These are phyloP conservation scores for Sisyra nigra DNA, from an alignment of 2,888 invertebrate species.

Conservation along the genomic window DNA sequence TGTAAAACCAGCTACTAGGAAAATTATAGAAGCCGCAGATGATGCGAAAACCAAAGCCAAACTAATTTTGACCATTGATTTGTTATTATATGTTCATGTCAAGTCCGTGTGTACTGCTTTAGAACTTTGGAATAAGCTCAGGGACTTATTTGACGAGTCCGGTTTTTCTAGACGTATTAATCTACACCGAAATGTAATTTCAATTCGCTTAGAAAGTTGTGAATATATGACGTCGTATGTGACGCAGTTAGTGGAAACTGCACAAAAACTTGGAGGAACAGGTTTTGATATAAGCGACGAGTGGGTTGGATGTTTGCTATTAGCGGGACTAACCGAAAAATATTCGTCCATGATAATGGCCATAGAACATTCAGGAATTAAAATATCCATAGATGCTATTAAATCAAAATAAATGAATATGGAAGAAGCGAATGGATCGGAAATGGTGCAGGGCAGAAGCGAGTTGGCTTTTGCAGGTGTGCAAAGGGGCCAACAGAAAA, in stretches of 20 bases:
- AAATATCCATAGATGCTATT: slow-evolving; percentile 15
- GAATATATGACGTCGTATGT: too few relatives aligned
- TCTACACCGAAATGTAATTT: slow-evolving; percentile 16
- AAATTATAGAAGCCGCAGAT: too few relatives aligned
- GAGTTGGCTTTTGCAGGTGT: not conserved
- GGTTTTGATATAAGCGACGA: slow-evolving; percentile 17
- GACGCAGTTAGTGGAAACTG: slow-evolving; percentile 16
- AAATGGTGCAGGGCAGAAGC: not conserved
- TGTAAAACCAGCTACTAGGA: too few relatives aligned
- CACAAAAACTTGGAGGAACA: slow-evolving; percentile 15
- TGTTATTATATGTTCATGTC: too few relatives aligned
- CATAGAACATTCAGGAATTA: slow-evolving; percentile 16
- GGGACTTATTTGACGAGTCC: slow-evolving; percentile 17
- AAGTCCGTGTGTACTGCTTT: slow-evolving; percentile 14
- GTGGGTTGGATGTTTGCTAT: slow-evolving; percentile 17
- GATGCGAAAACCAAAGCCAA: too few relatives aligned
- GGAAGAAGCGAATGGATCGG: slow-evolving; percentile 6
- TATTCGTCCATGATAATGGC: slow-evolving; percentile 15
- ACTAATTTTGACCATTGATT: too few relatives aligned
- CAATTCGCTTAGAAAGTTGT: slow-evolving; percentile 15
- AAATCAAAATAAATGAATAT: slow-evolving; percentile 17
- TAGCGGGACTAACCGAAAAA: slow-evolving; percentile 15
- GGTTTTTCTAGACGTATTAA: slow-evolving; percentile 17
- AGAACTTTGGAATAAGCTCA: too few relatives aligned
- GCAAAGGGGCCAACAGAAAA: not conserved